Base-by-base conservation (phyloP, 2,888 invertebrate species). In the Ametastegia equiseti region DNA sequence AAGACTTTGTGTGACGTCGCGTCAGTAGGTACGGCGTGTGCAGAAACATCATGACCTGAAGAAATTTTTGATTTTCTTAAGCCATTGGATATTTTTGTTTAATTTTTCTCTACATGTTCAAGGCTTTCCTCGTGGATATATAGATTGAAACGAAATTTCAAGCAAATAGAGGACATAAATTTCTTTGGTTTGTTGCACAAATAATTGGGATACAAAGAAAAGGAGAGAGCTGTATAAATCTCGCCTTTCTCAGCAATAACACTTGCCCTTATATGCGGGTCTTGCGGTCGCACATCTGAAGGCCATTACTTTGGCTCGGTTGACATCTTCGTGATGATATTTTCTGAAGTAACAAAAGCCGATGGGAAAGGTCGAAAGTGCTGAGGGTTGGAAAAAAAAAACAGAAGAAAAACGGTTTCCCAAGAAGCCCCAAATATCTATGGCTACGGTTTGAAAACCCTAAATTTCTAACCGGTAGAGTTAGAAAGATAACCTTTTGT, bases 301-400 rank as follows among this genome's bases (percentile, higher is more conserved):
- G 78, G 42, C 60, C 63, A 78, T 78, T 54, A 50, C 54, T 75
- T 50, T 36, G 36, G 75, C 30, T 50, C 33, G 19, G 50, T 47
- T 36, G 54, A 4, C 36, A 75, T 75, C 50, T 19, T n/a, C 1
- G 36, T 19, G 50, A 36, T 19, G 42, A 83, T 86, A 84, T 86
- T 86, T 85, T 86, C 86, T 81, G 36, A 57, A 82, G 84, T 86
- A 85, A 87, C 82, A 86, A 84, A 81, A 83, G 80, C 67, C 71
- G 78, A 60, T 69, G 83, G 82, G 82, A 82, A 84, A 84, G 84
- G 80, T 84, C 82, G 47, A 71, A 39, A 67, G 39, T 11, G 60
- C 69, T 47, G 36, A 77, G 69, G 67, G 80, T 75, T 81, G 65
- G 85, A 81, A 81, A 27, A n/a, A 47, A 47, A n/a, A 47, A 30